Conservation (phyloP, 2,797 vertebrate species). For the Lemur catta region DNA sequence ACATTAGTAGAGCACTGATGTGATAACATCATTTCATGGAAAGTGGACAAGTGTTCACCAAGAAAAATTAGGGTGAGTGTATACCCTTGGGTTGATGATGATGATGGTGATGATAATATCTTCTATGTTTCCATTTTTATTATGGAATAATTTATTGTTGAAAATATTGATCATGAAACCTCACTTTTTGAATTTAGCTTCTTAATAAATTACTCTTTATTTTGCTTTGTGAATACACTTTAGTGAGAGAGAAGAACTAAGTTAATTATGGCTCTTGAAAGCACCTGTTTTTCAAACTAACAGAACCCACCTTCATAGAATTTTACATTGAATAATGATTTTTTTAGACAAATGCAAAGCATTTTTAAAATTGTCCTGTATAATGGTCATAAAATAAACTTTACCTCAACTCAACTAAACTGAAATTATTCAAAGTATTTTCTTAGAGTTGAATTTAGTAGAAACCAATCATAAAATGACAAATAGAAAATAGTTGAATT, state of each 20-base stretch:
- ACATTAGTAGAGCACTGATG: neutral
- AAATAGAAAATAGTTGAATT: neutral
- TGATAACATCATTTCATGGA: neutral
- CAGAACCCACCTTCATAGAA: neutral
- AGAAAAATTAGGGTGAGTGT: neutral
- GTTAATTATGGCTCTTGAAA: neutral
- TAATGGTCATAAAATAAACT: neutral
- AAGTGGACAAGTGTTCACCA: neutral
- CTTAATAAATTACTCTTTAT: neutral
- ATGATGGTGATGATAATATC: neutral
- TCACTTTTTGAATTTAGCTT: neutral
- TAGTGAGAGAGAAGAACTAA: neutral
- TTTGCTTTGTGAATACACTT: neutral
- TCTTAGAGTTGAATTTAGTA: neutral
- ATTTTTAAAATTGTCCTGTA: neutral
- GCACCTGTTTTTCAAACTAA: neutral
- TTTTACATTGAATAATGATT: neutral
- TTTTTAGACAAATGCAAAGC: neutral
- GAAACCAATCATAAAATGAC: neutral
- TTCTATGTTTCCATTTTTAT: neutral
- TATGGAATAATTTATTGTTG: neutral
- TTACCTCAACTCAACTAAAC: neutral
- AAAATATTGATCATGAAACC: neutral
- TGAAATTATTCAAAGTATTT: neutral
- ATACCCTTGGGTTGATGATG: neutral